Evolutionary conservation across 2,113 vertebrate genomes (phyloP).

Genomic region (Azemiops feae): DNA sequence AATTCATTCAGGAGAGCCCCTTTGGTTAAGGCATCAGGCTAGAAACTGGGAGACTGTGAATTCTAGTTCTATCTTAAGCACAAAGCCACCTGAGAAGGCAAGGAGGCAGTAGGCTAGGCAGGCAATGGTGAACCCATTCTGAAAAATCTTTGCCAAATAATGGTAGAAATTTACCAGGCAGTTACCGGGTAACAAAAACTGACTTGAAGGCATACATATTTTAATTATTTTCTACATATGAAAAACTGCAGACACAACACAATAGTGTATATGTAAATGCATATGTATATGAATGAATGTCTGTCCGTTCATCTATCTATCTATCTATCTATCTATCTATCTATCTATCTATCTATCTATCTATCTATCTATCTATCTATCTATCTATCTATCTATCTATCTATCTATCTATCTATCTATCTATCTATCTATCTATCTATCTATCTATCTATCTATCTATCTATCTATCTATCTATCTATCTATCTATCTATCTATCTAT

Average conservation of each 20-base stretch:
- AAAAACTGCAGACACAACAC: neutral
- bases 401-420: too few relatives aligned
- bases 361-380: too few relatives aligned
- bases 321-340: too few relatives aligned
- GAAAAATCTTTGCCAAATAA: neutral
- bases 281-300: too few relatives aligned
- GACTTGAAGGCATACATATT: neutral
- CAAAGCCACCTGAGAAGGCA: neutral
- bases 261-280: neutral
- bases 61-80: neutral
- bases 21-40: neutral
- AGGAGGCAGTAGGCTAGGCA: too few relatives aligned
- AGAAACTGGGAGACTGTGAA: neutral
- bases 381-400: too few relatives aligned
- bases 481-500: too few relatives aligned
- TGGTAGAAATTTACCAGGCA: too few relatives aligned
- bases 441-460: neutral
- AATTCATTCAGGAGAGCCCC: neutral
- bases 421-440: fast-evolving
- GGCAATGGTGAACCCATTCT: neutral
- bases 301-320: too few relatives aligned
- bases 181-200: neutral
- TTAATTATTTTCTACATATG: neutral
- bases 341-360: too few relatives aligned
- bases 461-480: neutral